Evolutionary conservation across 2,113 vertebrate genomes (phyloP).

Genomic region (Pongo abelii): DNA sequence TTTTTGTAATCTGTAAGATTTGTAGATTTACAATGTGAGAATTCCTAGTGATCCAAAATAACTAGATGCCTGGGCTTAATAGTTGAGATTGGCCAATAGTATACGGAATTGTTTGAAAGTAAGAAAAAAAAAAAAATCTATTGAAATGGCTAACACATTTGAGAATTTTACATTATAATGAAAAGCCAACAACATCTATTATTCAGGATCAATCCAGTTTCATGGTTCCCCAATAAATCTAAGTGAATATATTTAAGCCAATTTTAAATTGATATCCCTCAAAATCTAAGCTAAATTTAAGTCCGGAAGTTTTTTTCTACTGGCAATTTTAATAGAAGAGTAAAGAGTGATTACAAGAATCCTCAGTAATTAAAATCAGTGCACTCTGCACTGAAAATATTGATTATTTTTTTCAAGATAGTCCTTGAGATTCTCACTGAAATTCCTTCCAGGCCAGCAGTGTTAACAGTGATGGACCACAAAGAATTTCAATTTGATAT

Average conservation of each 20-base stretch:
- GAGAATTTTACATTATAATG: neutral
- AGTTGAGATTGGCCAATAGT: neutral
- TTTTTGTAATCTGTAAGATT: neutral
- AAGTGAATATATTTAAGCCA: constrained; percentile 5
- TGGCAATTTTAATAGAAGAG: constrained; percentile 7
- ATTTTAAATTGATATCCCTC: neutral
- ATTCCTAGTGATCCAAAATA: neutral
- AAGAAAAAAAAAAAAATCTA: neutral
- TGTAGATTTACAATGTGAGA: neutral
- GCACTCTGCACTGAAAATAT: neutral
- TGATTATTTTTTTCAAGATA: constrained; percentile 39
- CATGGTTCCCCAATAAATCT: neutral
- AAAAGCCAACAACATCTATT: neutral
- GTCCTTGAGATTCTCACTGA: constrained; percentile 54
- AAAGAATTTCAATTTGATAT: constrained; percentile 79
- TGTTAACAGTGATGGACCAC: constrained; percentile 72
- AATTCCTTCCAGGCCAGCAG: constrained; percentile 69
- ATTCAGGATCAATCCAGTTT: neutral
- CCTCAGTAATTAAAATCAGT: constrained; percentile 21
- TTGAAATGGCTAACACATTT: neutral
- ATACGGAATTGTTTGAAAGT: neutral
- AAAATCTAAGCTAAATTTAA: constrained; percentile 20
- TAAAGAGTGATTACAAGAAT: neutral
- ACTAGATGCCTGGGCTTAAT: neutral
- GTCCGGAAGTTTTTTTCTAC: neutral